Evolutionary conservation across 2,888 invertebrate species (phyloP).

Genomic region (Eupelmus urozonus): DNA sequence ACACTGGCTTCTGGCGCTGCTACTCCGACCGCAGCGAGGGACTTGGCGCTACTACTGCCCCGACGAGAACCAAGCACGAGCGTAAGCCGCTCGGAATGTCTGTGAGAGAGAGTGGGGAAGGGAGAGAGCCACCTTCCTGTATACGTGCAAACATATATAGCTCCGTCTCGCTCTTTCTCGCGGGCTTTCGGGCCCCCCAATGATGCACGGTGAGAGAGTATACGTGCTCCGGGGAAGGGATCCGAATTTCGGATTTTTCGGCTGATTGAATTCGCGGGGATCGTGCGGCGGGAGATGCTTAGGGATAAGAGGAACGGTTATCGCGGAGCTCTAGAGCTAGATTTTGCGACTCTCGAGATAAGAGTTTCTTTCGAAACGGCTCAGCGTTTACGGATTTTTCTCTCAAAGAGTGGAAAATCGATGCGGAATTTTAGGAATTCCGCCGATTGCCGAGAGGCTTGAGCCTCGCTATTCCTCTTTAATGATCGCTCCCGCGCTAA

Average conservation of each 20-base stretch:
- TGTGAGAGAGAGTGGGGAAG: background rate
- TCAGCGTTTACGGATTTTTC: too few relatives aligned
- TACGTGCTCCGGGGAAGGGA: background rate
- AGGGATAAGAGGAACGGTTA: too few relatives aligned
- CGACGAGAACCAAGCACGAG: background rate
- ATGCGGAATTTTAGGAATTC: too few relatives aligned
- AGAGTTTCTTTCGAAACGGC: too few relatives aligned
- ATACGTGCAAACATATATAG: background rate
- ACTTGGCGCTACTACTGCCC: slow-evolving; percentile 37
- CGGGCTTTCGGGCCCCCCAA: background rate
- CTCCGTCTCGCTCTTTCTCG: background rate
- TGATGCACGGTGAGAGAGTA: background rate
- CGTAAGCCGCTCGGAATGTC: slow-evolving; percentile 45
- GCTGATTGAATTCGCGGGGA: too few relatives aligned
- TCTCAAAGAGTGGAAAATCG: too few relatives aligned
- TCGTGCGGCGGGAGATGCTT: too few relatives aligned
- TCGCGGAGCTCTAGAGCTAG: too few relatives aligned
- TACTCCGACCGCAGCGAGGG: slow-evolving; percentile 24
- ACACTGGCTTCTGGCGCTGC: background rate
- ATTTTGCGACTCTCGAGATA: too few relatives aligned
- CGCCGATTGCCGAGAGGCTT: too few relatives aligned
- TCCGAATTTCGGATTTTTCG: background rate
- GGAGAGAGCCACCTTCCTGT: background rate
- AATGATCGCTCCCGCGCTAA: too few relatives aligned
- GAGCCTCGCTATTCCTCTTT: too few relatives aligned